phyloP scores from a whole-genome alignment of 1,140 invertebrate species.

The Notospermus geniculatus region DNA sequence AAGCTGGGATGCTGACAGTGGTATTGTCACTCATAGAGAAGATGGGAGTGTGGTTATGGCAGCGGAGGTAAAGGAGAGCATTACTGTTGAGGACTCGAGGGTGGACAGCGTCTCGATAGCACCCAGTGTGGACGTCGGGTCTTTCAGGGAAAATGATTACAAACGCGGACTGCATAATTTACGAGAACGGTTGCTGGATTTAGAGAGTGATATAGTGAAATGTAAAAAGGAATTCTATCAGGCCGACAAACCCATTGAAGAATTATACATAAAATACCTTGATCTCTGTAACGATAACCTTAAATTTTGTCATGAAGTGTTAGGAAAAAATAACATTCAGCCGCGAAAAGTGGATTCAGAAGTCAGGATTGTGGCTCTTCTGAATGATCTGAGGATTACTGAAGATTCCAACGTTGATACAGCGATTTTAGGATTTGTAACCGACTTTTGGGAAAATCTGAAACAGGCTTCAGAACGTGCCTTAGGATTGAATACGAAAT shows the following conservation, averaged over 20 bases:
- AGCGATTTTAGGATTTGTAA: slow-evolving; percentile 34
- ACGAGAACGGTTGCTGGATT: not conserved
- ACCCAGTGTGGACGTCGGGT: not conserved
- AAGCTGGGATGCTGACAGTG: too few species aligned
- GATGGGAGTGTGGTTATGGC: too few species aligned
- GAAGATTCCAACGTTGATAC: slow-evolving; percentile 24
- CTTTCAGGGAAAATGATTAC: not conserved
- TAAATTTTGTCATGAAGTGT: slow-evolving; percentile 39
- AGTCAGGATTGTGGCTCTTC: slow-evolving; percentile 34
- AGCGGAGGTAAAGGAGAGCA: too few species aligned
- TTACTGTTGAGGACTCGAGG: too few species aligned
- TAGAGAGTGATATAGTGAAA: not conserved
- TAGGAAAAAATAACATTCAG: slow-evolving; percentile 35
- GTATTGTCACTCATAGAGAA: too few species aligned
- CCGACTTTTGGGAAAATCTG: slow-evolving; percentile 45
- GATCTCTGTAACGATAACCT: slow-evolving; percentile 37
- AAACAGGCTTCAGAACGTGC: slow-evolving; percentile 34
- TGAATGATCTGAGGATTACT: slow-evolving; percentile 39
- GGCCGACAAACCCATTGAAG: not conserved
- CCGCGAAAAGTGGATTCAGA: slow-evolving; percentile 44
- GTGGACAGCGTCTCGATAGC: too few species aligned
- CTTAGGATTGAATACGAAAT: slow-evolving; percentile 32
- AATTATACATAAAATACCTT: slow-evolving; percentile 24
- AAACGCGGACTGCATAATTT: not conserved
- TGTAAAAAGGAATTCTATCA: slow-evolving; percentile 15